phyloP scores from a whole-genome alignment of 2,888 invertebrate species.

The Temnothorax ravouxi region DNA sequence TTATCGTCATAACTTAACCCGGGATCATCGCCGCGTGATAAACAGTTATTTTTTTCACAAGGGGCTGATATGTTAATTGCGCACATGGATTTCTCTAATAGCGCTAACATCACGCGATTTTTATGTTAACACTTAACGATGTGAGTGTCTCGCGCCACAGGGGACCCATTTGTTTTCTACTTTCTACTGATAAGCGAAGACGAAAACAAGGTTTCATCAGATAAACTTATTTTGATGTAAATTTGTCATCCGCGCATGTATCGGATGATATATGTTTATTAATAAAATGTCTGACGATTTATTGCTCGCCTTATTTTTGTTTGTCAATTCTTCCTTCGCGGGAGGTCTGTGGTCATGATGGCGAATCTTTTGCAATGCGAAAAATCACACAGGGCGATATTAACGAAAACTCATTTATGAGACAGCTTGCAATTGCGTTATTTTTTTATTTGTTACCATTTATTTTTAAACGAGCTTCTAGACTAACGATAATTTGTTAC shows the following conservation, averaged over 20 bases:
- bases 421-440: not conserved
- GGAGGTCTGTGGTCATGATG: not conserved
- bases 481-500: not conserved
- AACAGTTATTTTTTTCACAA: constrained; percentile 32
- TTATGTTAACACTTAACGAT: not conserved
- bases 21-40: constrained; percentile 49
- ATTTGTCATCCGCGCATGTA: not conserved
- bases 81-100: not conserved
- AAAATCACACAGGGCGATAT: not conserved
- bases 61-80: constrained; percentile 47
- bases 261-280: not conserved
- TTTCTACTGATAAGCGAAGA: not conserved
- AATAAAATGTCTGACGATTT: constrained; percentile 2
- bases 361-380: not conserved
- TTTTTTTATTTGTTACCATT: not conserved
- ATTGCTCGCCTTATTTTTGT: not conserved
- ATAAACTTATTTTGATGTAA: constrained; percentile 9
- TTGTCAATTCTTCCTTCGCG: constrained; percentile 19
- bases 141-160: not conserved
- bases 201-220: constrained; percentile 21
- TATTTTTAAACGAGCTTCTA: not conserved
- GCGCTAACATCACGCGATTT: not conserved
- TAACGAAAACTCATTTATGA: not conserved
- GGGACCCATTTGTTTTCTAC: constrained; percentile 5
- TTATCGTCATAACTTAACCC: constrained; percentile 58